phyloP scores from a whole-genome alignment of 2,888 invertebrate genomes.

The Apocheima hispidaria region DNA sequence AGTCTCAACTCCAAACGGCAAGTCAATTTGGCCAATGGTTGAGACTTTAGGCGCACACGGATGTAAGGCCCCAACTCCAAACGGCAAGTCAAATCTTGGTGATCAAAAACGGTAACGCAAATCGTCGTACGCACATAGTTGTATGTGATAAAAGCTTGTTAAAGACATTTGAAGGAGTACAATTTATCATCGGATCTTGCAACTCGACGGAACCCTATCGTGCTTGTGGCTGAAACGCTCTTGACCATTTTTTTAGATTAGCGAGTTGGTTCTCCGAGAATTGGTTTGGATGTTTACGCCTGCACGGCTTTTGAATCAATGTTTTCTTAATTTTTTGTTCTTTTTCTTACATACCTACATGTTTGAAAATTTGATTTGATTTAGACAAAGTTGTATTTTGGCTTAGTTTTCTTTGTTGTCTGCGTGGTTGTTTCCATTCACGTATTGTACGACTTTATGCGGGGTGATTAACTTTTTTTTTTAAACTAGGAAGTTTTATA shows the following conservation, averaged over 20 bases:
- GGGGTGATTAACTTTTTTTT: neutral
- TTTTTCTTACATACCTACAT: neutral
- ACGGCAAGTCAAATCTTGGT: too few relatives aligned
- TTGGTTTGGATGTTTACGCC: slow-evolving; percentile 74
- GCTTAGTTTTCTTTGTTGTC: slow-evolving; percentile 11
- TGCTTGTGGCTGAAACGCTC: neutral
- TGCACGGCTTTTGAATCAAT: slow-evolving; percentile 61
- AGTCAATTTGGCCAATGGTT: too few relatives aligned
- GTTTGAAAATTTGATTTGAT: slow-evolving; percentile 14
- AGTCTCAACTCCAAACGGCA: too few relatives aligned
- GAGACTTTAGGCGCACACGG: too few relatives aligned
- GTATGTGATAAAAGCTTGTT: too few relatives aligned
- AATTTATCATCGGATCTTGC: neutral
- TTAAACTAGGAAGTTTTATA: too few relatives aligned
- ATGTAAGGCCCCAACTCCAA: too few relatives aligned
- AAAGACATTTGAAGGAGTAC: neutral
- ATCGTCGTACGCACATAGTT: too few relatives aligned
- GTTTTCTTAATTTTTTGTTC: slow-evolving; percentile 23
- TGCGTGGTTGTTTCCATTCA: neutral
- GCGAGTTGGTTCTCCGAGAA: slow-evolving; percentile 67
- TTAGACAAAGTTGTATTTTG: slow-evolving; percentile 13
- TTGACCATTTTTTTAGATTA: slow-evolving; percentile 64
- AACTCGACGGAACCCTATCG: slow-evolving; percentile 12
- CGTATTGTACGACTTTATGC: slow-evolving; percentile 2
- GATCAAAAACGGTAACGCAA: too few relatives aligned